phyloP scores from a whole-genome alignment of 2,797 vertebrate species.

The Morus bassanus region DNA sequence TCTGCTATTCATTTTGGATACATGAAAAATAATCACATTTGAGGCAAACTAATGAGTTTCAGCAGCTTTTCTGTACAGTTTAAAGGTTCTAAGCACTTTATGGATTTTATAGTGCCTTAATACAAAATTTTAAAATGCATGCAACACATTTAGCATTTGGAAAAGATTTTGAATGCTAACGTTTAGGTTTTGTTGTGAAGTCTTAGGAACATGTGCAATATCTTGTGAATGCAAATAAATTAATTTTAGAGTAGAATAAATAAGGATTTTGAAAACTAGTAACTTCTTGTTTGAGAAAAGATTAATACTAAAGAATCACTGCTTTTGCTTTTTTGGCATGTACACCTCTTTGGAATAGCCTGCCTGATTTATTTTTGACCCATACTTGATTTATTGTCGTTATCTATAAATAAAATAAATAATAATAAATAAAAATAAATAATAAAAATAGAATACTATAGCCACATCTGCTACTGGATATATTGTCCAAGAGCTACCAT shows the following conservation, averaged over 20 bases:
- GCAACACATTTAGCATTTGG: not conserved
- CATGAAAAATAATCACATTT: not conserved
- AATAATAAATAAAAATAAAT: too few relatives aligned
- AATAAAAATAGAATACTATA: not conserved
- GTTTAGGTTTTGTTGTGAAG: not conserved
- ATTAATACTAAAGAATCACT: not conserved
- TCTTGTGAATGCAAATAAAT: not conserved
- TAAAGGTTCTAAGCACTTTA: not conserved
- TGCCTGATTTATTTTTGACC: not conserved
- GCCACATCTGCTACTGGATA: not conserved
- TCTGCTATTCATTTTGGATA: not conserved
- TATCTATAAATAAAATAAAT: not conserved
- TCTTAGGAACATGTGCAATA: not conserved
- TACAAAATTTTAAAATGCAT: not conserved
- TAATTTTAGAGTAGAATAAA: not conserved
- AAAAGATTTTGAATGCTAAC: not conserved
- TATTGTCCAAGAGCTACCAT: not conserved
- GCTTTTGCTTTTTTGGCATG: not conserved
- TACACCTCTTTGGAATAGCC: not conserved
- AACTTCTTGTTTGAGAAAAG: not conserved
- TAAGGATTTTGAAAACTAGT: not conserved
- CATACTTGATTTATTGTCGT: not conserved
- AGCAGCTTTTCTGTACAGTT: not conserved
- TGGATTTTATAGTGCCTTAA: not conserved
- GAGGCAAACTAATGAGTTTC: not conserved